Percentiles rank a stretch among this genome's conserved stretches.
Evolutionary conservation across 2,888 invertebrate species (phyloP).

Genomic region (Crepidodera aurea): DNA sequence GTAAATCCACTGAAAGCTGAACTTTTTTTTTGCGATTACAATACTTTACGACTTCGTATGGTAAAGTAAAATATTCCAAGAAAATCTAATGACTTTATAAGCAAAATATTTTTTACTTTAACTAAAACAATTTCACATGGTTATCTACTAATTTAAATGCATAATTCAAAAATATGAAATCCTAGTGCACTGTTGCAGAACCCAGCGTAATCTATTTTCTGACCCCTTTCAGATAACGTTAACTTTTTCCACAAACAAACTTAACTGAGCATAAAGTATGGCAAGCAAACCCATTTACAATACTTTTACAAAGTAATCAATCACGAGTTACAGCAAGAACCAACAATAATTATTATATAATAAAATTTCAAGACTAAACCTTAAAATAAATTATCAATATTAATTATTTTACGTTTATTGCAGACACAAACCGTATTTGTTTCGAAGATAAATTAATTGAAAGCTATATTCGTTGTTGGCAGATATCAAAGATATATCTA

Average conservation of each 20-base stretch:
- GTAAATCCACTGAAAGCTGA: too few relatives aligned
- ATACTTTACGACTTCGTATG: too few relatives aligned
- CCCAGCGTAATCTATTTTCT: neutral
- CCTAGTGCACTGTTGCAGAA: too few relatives aligned
- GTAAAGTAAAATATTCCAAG: too few relatives aligned
- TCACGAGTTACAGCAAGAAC: neutral
- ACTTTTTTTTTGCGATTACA: too few relatives aligned
- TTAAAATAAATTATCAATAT: neutral
- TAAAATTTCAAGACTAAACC: neutral
- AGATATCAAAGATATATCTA: neutral
- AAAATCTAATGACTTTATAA: too few relatives aligned
- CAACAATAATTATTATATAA: neutral
- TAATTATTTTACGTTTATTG: neutral
- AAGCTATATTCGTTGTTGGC: neutral
- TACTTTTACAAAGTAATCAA: neutral
- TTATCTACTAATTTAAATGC: too few relatives aligned
- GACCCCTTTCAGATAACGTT: neutral
- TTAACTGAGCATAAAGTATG: neutral
- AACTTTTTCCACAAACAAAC: neutral
- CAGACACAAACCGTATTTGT: neutral
- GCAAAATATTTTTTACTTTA: too few relatives aligned
- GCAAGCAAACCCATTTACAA: neutral
- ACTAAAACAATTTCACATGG: too few relatives aligned
- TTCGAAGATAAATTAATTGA: conserved; percentile 9
- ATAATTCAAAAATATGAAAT: too few relatives aligned